Evolutionary conservation across 1,140 invertebrate genomes (phyloP), one percentile per base, ranked within the genome.

Genomic region (Pogonognathellus flavescens): DNA sequence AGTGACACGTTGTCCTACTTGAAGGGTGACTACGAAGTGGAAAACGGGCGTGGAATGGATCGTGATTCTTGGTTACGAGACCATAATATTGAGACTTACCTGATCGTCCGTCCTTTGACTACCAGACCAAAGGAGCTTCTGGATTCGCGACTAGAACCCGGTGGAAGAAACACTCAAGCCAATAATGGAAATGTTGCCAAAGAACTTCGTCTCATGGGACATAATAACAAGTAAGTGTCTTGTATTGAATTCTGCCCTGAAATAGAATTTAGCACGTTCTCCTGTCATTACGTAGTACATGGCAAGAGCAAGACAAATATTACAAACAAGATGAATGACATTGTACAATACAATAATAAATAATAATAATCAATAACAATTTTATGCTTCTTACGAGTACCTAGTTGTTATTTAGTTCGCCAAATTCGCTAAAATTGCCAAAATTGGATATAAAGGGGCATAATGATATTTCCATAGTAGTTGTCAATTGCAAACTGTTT

Each of bases 61-160:
- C 91, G 97, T 55, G 97, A 98, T 89, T 90, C 94, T 1, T 98
- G 97, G 91, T 92, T 99, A 1, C 95, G 95, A 89, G 96, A 98
- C 89, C 94, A 98, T 91, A 96, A 97, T 90, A 97, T 98, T 88
- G 94, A 97, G 89, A 98, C 97, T 0, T 98, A 94, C 91, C 93
- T 99, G 9, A 98, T 99, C 84, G 94, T 97, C 57, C 53, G 85
- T 13, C 76, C 87, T 25, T 76, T 76, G 70, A 76, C 31, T 20
- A 82, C 52, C 9, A 87, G 89, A 13, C 88, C 88, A 86, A 89
- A 90, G 49, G 87, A 89, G 49, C 88, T 89, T 22, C 82, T 88
- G 53, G 76, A 82, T 57, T 55, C 55, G 9, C 80, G 52, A 49
- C 8, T 25, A 7, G 72, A 85, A 41, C 55, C 6, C 13, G 25